phyloP scores from a whole-genome alignment of 2,113 vertebrate species.

The Pseudorasbora parva region DNA sequence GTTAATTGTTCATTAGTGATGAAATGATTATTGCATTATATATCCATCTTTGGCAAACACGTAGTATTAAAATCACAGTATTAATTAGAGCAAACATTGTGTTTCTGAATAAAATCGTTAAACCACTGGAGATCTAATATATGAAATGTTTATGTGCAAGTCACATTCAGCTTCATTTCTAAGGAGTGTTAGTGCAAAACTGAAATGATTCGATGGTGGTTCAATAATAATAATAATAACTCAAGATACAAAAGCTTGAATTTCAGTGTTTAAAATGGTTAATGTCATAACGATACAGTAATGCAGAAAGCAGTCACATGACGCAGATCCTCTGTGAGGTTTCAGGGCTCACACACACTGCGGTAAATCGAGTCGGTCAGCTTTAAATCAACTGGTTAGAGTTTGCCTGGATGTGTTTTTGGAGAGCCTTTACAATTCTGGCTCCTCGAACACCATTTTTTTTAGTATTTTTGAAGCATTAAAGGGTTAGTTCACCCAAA shows the following conservation, averaged over 20 bases:
- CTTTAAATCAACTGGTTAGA: not conserved
- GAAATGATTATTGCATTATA: not conserved
- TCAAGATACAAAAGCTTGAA: not conserved
- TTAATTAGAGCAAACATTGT: not conserved
- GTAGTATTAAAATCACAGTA: not conserved
- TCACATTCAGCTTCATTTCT: not conserved
- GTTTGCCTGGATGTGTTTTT: not conserved
- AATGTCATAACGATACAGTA: not conserved
- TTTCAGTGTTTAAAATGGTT: not conserved
- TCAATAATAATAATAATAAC: not conserved
- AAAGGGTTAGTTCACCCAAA: too few relatives aligned
- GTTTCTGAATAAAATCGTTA: not conserved
- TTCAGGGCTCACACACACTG: not conserved
- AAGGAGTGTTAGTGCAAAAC: constrained; percentile 20
- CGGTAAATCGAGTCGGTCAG: not conserved
- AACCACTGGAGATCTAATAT: not conserved
- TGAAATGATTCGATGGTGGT: not conserved
- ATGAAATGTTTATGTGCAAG: not conserved
- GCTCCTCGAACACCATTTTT: too few relatives aligned
- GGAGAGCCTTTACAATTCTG: not conserved
- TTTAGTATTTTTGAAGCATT: too few relatives aligned
- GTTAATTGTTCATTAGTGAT: constrained; percentile 1
- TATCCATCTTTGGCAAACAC: not conserved
- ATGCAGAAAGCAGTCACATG: not conserved
- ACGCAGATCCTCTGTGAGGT: not conserved